Percentiles rank a stretch among this genome's conserved stretches.
These are phyloP conservation scores for Arctocebus calabarensis DNA, from an alignment of 2,797 vertebrate species.

Conservation along the genomic window DNA sequence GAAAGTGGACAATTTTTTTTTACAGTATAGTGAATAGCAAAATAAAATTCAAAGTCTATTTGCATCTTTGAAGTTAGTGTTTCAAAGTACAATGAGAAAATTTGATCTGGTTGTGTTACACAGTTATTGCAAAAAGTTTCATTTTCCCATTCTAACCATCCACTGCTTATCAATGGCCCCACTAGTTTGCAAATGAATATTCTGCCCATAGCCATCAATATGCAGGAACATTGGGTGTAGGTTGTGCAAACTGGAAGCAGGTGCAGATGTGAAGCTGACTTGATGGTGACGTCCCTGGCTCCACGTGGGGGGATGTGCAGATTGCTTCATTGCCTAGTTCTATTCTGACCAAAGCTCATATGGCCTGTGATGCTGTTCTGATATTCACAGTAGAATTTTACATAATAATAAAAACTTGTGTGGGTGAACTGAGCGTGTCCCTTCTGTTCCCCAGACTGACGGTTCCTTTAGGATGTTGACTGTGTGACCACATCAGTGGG, in stretches of 20 bases:
- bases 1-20: neutral
- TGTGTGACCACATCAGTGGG: neutral
- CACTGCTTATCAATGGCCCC: constrained; percentile 29
- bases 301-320: neutral
- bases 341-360: constrained; percentile 27
- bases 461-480: neutral
- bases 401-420: neutral
- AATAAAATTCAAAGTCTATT: constrained; percentile 51
- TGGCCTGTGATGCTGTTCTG: neutral
- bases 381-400: neutral
- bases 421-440: neutral
- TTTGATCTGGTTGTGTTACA: neutral
- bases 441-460: neutral
- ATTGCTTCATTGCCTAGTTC: neutral
- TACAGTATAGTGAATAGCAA: neutral
- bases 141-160: constrained; percentile 54
- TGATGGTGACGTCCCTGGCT: neutral
- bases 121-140: constrained; percentile 15
- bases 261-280: constrained; percentile 59
- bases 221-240: constrained; percentile 40
- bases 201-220: constrained; percentile 58
- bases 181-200: constrained; percentile 64
- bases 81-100: constrained; percentile 13
- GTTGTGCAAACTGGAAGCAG: constrained; percentile 53
- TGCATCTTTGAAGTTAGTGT: neutral